Evolutionary conservation across 2,888 invertebrate species (phyloP).

Genomic region (Drosophila seclusa): DNA sequence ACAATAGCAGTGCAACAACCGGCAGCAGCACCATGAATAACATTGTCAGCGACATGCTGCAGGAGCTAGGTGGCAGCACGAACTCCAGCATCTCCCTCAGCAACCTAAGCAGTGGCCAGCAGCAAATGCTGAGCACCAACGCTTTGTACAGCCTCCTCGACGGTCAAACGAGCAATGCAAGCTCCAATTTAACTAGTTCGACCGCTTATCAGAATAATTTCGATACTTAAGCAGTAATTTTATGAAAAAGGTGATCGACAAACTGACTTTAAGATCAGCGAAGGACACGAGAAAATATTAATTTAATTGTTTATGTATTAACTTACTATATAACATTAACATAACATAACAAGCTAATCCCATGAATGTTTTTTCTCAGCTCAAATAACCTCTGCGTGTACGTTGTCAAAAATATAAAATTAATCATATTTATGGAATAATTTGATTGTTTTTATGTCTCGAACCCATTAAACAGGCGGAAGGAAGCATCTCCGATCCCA

Average conservation of each 20-base stretch:
- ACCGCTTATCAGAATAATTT: slow-evolving; percentile 48
- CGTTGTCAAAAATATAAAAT: not conserved
- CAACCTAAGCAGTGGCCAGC: slow-evolving; percentile 44
- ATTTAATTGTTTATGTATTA: not conserved
- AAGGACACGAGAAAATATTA: not conserved
- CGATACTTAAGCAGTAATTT: slow-evolving; percentile 14
- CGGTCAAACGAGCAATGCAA: slow-evolving; percentile 44
- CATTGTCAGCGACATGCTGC: slow-evolving; percentile 62
- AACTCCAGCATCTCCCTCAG: slow-evolving; percentile 51
- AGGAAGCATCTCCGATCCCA: not conserved
- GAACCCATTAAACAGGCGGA: not conserved
- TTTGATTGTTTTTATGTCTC: not conserved
- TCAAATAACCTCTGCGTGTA: not conserved
- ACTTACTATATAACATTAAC: not conserved
- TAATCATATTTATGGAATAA: not conserved
- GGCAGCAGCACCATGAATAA: slow-evolving; percentile 62
- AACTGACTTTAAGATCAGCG: not conserved
- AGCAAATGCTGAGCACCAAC: slow-evolving; percentile 43
- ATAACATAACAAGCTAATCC: not conserved
- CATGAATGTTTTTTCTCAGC: not conserved
- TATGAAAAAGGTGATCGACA: not conserved
- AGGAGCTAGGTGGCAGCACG: slow-evolving; percentile 65
- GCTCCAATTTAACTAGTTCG: slow-evolving; percentile 40
- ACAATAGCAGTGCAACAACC: slow-evolving; percentile 63
- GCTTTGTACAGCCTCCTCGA: slow-evolving; percentile 63